Conservation (phyloP, 2,888 invertebrate species). For the Lepetodrilus schrolli region DNA sequence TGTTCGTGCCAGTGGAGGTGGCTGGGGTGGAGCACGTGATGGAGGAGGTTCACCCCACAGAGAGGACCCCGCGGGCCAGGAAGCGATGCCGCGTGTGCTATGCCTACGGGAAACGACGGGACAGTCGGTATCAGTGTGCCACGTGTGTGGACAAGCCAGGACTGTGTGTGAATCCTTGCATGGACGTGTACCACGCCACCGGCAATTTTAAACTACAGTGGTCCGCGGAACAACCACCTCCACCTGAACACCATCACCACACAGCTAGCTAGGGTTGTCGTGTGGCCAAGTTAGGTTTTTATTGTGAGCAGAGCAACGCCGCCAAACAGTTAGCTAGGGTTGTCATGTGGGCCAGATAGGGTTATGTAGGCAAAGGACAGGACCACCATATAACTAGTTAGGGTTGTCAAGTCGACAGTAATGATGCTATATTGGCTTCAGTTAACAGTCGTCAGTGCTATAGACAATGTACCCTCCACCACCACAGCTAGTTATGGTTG, state of each 20-base stretch:
- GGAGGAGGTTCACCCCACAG: not conserved
- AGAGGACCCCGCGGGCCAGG: not conserved
- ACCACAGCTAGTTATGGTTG: no score
- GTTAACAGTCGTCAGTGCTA: no score
- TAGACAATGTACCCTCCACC: no score
- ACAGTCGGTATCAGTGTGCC: constrained; percentile 26
- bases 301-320: not conserved
- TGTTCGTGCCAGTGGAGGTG: not conserved
- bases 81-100: constrained; percentile 28
- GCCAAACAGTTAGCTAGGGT: not conserved
- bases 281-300: not conserved
- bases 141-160: constrained; percentile 7
- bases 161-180: not conserved
- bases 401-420: no score
- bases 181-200: not conserved
- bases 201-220: not conserved
- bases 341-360: not conserved
- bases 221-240: no score
- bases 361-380: no score
- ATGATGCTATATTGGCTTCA: no score
- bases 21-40: not conserved
- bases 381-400: no score
- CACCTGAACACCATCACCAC: no score
- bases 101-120: not conserved
- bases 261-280: no score